Conservation (phyloP, 2,888 invertebrate species). For the Amiota mariae region DNA sequence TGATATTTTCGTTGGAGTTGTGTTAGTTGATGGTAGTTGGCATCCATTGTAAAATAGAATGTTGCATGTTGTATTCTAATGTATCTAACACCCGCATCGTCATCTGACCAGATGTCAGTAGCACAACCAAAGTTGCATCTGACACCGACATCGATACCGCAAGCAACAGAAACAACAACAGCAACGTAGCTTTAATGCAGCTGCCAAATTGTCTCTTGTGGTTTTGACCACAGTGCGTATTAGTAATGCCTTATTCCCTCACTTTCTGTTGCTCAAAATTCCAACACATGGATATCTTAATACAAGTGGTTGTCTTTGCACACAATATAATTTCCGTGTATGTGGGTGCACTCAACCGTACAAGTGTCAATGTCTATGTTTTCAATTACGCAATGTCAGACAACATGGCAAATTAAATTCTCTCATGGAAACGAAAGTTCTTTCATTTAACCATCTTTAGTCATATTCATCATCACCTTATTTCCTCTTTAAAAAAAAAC, state of each 20-base stretch:
- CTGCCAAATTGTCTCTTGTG: conserved; percentile 70
- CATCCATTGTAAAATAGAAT: too few species aligned
- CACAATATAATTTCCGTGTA: not conserved
- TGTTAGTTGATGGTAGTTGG: too few species aligned
- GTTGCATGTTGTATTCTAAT: too few species aligned
- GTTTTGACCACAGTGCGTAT: conserved; percentile 66
- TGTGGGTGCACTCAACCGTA: not conserved
- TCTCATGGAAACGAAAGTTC: conserved; percentile 32
- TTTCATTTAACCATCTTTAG: not conserved
- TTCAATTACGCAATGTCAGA: conserved; percentile 66
- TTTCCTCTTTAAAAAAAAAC: conserved; percentile 8
- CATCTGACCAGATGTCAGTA: too few species aligned
- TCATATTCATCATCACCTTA: not conserved
- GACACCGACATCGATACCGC: not conserved
- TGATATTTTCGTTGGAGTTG: too few species aligned
- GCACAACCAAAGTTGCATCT: too few species aligned
- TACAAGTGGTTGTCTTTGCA: conserved; percentile 32
- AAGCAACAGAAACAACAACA: conserved; percentile 4
- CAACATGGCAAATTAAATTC: conserved; percentile 65
- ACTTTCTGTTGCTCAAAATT: conserved; percentile 4
- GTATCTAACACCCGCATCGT: too few species aligned
- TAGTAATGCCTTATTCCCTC: conserved; percentile 58
- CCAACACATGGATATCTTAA: conserved; percentile 9
- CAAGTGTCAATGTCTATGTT: conserved; percentile 39
- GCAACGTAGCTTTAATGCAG: conserved; percentile 44